These are phyloP conservation scores for Ariolimax columbianus DNA, from an alignment of 2,888 invertebrate species.

Conservation along the genomic window DNA sequence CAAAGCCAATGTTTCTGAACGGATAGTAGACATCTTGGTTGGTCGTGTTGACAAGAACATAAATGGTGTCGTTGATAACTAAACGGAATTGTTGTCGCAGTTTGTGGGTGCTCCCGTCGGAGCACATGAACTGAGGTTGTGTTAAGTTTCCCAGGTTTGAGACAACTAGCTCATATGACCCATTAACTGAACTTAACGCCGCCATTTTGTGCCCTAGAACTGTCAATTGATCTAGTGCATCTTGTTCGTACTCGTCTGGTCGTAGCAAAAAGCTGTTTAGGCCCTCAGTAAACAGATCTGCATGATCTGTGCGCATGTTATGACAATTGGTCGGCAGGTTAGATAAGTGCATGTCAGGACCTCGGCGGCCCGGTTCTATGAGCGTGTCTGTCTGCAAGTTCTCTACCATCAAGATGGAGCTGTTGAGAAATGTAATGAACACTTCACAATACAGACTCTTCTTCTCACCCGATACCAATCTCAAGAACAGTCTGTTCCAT, in stretches of 20 bases:
- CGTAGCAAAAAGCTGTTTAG: background rate
- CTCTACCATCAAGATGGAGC: background rate
- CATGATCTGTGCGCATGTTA: background rate
- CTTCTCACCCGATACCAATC: background rate
- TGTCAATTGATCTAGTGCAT: background rate
- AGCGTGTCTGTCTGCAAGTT: too few relatives aligned
- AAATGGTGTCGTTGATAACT: background rate
- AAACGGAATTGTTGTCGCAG: background rate
- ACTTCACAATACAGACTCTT: background rate
- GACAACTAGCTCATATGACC: background rate
- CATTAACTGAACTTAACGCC: background rate
- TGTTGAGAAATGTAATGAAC: background rate
- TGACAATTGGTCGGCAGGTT: background rate
- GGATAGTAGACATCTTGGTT: background rate
- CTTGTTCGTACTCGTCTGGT: too few relatives aligned
- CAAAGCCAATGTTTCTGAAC: conserved; percentile 15
- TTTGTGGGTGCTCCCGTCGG: background rate
- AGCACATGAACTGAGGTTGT: background rate
- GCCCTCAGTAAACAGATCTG: background rate
- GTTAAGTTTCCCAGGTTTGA: background rate
- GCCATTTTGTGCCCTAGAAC: background rate
- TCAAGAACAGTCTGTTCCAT: background rate
- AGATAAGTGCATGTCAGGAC: too few relatives aligned
- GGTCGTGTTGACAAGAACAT: background rate
- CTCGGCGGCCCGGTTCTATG: background rate